Evolutionary conservation across 2,888 invertebrate species (phyloP), one percentile per base, ranked within the genome.

Genomic region (Boloria euphrosyne): DNA sequence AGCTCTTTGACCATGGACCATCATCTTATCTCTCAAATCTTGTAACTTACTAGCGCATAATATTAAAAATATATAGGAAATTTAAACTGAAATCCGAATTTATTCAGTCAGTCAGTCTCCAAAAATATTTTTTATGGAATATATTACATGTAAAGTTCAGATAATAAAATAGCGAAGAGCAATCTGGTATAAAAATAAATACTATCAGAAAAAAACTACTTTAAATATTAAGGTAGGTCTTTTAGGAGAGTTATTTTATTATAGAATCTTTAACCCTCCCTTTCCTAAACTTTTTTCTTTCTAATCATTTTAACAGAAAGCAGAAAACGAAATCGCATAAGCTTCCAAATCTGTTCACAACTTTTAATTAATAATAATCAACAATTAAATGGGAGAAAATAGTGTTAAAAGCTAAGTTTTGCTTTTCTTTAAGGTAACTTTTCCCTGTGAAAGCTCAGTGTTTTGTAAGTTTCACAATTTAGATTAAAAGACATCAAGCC

Each of bases 381-480:
- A 31, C 54, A 63, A 57, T 63, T 38, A 51, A 44, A 51, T 47
- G 50, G 44, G 18, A 63, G 27, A 22, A 38, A 50, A 63, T 44
- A 43, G 57, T 57, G 63, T 50, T 63, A 50, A 63, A 63, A 63
- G 50, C 55, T 22, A 57, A 63, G 57, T 63, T 63, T 55, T 50
- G 57, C 17, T 57, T 57, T n/a, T 51, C 51, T 31, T 18, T 44
- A 64, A 53, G 57, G 17, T 22, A 63, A 63, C 49, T 63, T 64
- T 64, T 58, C n/a, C 31, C 5, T 27, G 38, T 46, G 50, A 58
- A 64, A 59, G 59, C 31, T 50, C 31, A 38, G 49, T 4, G 17
- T 59, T 49, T 50, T 49, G 31, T 50, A 59, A 47, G 49, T 38
- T 49, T 38, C 1, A 16, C 31, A 31, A 22, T 49, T 59, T 16